These are phyloP conservation scores for Auanema freiburgensis DNA, from an alignment of 2,888 invertebrate species.

Conservation along the genomic window DNA sequence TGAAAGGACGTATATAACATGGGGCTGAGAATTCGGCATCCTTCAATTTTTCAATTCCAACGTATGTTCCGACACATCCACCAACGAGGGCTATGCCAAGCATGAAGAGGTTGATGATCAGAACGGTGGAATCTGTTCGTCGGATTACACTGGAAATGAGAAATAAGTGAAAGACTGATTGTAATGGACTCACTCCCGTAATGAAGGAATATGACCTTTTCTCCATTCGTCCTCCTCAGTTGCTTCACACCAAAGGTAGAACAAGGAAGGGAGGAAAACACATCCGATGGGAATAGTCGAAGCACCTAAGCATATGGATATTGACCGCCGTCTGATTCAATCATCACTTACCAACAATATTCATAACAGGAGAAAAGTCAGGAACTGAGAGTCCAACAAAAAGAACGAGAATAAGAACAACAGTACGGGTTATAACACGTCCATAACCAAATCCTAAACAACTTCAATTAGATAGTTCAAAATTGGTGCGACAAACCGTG, in stretches of 20 bases:
- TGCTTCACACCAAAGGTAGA: slow-evolving; percentile 48
- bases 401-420: slow-evolving; percentile 48
- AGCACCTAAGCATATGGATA: slow-evolving; percentile 17
- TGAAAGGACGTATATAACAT: slow-evolving; percentile 48
- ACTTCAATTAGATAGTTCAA: neutral
- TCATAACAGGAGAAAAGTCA: slow-evolving; percentile 60
- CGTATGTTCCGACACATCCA: slow-evolving; percentile 52
- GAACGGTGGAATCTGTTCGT: slow-evolving; percentile 45
- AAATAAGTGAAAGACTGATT: neutral
- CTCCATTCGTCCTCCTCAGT: slow-evolving; percentile 51
- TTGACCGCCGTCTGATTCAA: too few species aligned
- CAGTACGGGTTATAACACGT: slow-evolving; percentile 48
- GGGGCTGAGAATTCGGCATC: slow-evolving; percentile 50
- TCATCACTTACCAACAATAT: slow-evolving; percentile 37
- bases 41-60: slow-evolving; percentile 45
- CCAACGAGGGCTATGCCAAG: slow-evolving; percentile 45
- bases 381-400: slow-evolving; percentile 57
- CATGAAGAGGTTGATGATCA: slow-evolving; percentile 49
- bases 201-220: slow-evolving; percentile 41
- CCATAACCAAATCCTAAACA: slow-evolving; percentile 53
- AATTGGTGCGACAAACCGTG: slow-evolving; percentile 36
- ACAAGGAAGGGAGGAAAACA: slow-evolving; percentile 51
- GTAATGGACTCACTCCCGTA: slow-evolving; percentile 36
- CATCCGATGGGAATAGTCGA: slow-evolving; percentile 55
- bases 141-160: slow-evolving; percentile 43